Conservation (phyloP, 2,888 invertebrate genomes). For the Conomelus anceps region DNA sequence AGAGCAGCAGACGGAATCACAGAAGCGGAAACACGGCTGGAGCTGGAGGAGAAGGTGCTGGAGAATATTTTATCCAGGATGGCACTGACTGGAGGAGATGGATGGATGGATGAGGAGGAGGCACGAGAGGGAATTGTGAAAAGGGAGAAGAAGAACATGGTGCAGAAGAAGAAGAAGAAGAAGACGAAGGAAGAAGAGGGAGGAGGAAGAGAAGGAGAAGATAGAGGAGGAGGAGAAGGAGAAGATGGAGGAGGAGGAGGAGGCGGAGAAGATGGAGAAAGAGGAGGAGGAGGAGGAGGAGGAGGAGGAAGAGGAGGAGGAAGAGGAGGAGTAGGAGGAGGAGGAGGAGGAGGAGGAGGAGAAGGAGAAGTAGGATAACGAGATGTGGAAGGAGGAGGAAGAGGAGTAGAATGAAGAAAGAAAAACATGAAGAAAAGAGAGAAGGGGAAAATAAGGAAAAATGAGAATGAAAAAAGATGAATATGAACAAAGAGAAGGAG, state of each 20-base stretch:
- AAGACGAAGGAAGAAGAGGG: not conserved
- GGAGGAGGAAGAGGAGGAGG: not conserved
- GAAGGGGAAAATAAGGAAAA: too few relatives aligned
- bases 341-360: too few relatives aligned
- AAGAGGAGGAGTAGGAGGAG: not conserved
- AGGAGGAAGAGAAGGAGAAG: not conserved
- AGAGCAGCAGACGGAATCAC: too few relatives aligned
- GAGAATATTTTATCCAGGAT: not conserved
- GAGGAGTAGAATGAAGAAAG: not conserved
- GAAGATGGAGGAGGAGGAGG: not conserved
- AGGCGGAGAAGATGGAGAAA: not conserved
- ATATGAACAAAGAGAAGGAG: too few relatives aligned
- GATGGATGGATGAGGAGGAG: not conserved
- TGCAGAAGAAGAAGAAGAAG: not conserved
- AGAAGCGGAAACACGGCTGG: not conserved
- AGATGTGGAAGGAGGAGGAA: not conserved
- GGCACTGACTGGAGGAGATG: not conserved
- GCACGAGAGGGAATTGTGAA: not conserved
- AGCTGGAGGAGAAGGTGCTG: not conserved
- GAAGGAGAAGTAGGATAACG: too few relatives aligned
- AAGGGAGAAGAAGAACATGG: not conserved
- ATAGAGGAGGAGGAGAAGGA: not conserved
- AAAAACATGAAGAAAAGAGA: not conserved
- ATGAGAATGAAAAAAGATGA: too few relatives aligned
- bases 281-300: not conserved